These are phyloP conservation scores for Leptinotarsa tumamoca DNA, from an alignment of 2,888 invertebrate genomes.

Conservation along the genomic window DNA sequence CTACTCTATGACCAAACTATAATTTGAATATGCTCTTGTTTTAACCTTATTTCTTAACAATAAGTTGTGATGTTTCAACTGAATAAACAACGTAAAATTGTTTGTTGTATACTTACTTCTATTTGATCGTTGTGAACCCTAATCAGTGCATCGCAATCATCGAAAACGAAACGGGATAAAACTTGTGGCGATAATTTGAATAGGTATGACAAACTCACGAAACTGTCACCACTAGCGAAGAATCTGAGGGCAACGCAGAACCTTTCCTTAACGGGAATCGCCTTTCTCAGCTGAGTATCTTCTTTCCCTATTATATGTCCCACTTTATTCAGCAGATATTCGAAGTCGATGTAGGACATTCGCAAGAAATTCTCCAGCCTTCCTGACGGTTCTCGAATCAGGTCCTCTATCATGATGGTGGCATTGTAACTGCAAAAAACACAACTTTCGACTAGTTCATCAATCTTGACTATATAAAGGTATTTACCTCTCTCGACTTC, in stretches of 20 bases:
- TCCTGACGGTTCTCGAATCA: too few species aligned
- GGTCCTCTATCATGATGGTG: too few species aligned
- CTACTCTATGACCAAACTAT: not conserved
- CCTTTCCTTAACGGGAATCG: constrained; percentile 36
- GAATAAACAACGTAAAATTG: too few species aligned
- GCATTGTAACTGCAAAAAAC: too few species aligned
- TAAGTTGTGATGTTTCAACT: constrained; percentile 3
- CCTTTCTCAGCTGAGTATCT: constrained; percentile 46
- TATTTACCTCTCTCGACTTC: too few species aligned
- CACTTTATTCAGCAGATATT: constrained; percentile 45
- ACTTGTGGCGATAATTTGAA: constrained; percentile 41
- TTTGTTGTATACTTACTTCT: constrained; percentile 23
- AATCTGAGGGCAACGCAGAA: constrained; percentile 33
- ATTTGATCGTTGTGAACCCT: constrained; percentile 30
- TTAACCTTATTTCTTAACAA: constrained; percentile 19
- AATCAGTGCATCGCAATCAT: constrained; percentile 33
- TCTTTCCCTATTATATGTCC: constrained; percentile 43
- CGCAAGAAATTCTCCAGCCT: too few species aligned
- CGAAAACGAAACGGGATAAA: constrained; percentile 30
- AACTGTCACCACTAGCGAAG: constrained; percentile 39
- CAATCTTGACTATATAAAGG: too few species aligned
- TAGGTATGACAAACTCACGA: constrained; percentile 32
- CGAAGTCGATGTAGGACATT: constrained; percentile 48
- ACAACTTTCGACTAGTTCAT: too few species aligned
- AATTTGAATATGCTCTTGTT: constrained; percentile 11